Evolutionary conservation across 2,797 vertebrate genomes (phyloP).

Genomic region (Antennarius maculatus): DNA sequence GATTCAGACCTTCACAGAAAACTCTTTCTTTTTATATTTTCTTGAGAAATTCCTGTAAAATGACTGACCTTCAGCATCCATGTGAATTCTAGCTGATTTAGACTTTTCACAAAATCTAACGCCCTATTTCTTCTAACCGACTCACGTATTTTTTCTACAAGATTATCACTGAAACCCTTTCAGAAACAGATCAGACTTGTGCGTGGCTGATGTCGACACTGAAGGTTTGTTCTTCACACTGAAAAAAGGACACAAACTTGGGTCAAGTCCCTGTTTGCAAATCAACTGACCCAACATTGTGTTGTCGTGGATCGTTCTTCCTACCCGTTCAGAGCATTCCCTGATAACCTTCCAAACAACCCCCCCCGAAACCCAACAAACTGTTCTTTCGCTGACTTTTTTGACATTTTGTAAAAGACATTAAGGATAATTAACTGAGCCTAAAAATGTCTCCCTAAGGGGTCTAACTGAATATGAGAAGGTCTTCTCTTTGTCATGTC

Average conservation of each 20-base stretch:
- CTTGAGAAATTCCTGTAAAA: too few relatives aligned
- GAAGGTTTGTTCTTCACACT: not conserved
- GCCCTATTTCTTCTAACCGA: too few relatives aligned
- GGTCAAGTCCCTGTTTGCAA: slow-evolving; percentile 11
- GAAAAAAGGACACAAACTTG: slow-evolving; percentile 19
- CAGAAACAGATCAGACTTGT: too few relatives aligned
- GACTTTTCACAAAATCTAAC: too few relatives aligned
- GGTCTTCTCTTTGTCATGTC: slow-evolving; percentile 17
- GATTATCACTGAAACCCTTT: too few relatives aligned
- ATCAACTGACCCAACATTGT: not conserved
- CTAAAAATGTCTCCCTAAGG: slow-evolving; percentile 9
- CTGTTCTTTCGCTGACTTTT: not conserved
- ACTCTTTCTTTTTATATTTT: too few relatives aligned
- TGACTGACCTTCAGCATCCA: not conserved
- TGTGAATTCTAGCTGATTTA: not conserved
- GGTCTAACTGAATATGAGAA: slow-evolving; percentile 13
- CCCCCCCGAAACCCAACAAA: not conserved
- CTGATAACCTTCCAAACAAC: not conserved
- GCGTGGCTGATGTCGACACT: too few relatives aligned
- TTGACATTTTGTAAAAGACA: not conserved
- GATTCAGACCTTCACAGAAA: too few relatives aligned
- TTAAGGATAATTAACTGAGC: slow-evolving; percentile 16
- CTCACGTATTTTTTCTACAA: too few relatives aligned
- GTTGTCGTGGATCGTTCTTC: not conserved
- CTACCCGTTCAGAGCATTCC: not conserved